These are phyloP conservation scores for Coenonympha arcania DNA, from an alignment of 2,888 invertebrate species.

Conservation along the genomic window DNA sequence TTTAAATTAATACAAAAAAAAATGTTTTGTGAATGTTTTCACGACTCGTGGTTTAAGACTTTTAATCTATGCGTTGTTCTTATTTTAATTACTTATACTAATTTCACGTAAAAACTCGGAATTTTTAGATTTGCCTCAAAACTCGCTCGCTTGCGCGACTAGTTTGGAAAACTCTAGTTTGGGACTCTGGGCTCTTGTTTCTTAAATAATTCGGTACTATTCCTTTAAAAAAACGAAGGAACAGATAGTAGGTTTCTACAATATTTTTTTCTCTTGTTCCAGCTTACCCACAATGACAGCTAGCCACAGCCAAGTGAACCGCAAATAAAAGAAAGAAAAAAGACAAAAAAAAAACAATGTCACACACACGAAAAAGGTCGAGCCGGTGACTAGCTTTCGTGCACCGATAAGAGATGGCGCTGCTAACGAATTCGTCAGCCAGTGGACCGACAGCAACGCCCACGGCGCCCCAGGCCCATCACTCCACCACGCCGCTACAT, in stretches of 20 bases:
- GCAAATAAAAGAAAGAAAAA: conserved; percentile 14
- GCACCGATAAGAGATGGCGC: conserved; percentile 51
- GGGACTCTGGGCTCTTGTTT: no score
- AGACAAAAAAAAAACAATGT: conserved; percentile 28
- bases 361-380: conserved; percentile 51
- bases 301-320: conserved; percentile 10
- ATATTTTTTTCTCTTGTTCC: conserved; percentile 24
- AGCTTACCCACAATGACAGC: conserved; percentile 27
- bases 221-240: neutral
- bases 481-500: conserved; percentile 71
- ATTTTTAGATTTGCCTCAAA: no score
- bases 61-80: no score
- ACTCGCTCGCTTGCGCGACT: no score
- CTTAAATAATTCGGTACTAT: no score
- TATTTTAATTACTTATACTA: no score
- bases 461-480: conserved; percentile 60
- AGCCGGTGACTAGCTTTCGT: conserved; percentile 54
- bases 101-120: no score
- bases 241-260: no score
- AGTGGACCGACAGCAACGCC: conserved; percentile 56
- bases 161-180: no score
- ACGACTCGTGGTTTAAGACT: no score
- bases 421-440: conserved; percentile 63
- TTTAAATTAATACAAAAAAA: no score
- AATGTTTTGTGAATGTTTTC: no score